Percentiles rank a stretch among this genome's conserved stretches.
phyloP scores from a whole-genome alignment of 2,113 vertebrate genomes.

The Platichthys flesus region DNA sequence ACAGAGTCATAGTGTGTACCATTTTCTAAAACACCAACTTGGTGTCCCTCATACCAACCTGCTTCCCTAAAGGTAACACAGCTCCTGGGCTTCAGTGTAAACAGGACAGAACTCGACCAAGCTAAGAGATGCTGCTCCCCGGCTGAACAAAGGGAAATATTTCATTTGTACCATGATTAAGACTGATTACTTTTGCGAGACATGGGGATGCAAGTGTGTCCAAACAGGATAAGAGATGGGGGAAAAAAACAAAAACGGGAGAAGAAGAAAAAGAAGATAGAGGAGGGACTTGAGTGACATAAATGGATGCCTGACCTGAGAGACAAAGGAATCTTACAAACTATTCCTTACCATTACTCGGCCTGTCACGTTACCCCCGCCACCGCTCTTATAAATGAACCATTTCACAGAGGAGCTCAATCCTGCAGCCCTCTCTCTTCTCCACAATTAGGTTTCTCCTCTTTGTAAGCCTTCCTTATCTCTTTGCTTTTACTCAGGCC shows the following conservation, averaged over 20 bases:
- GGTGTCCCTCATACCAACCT: not conserved
- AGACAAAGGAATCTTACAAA: slow-evolving; percentile 75
- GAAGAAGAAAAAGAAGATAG: slow-evolving; percentile 56
- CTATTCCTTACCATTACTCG: slow-evolving; percentile 73
- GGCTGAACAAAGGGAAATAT: slow-evolving; percentile 56
- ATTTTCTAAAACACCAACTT: slow-evolving; percentile 31
- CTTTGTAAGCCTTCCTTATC: slow-evolving; percentile 69
- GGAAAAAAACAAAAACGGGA: slow-evolving; percentile 10
- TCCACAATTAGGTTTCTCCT: slow-evolving; percentile 74
- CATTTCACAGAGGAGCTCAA: slow-evolving; percentile 70
- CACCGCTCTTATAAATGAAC: slow-evolving; percentile 78
- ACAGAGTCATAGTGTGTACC: slow-evolving; percentile 35
- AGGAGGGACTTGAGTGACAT: slow-evolving; percentile 56
- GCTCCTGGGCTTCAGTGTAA: slow-evolving; percentile 24
- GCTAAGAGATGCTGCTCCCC: slow-evolving; percentile 29
- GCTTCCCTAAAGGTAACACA: slow-evolving; percentile 32
- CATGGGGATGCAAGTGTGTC: slow-evolving; percentile 35
- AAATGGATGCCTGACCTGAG: slow-evolving; percentile 63
- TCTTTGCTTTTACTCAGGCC: slow-evolving; percentile 56
- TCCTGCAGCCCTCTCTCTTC: slow-evolving; percentile 60
- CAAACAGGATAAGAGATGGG: slow-evolving; percentile 19
- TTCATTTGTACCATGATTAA: slow-evolving; percentile 55
- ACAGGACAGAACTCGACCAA: slow-evolving; percentile 24
- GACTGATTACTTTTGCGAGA: slow-evolving; percentile 59
- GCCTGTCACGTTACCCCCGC: slow-evolving; percentile 72